Base-by-base conservation (phyloP, 2,888 invertebrate species). In the Tachina grossa region DNA sequence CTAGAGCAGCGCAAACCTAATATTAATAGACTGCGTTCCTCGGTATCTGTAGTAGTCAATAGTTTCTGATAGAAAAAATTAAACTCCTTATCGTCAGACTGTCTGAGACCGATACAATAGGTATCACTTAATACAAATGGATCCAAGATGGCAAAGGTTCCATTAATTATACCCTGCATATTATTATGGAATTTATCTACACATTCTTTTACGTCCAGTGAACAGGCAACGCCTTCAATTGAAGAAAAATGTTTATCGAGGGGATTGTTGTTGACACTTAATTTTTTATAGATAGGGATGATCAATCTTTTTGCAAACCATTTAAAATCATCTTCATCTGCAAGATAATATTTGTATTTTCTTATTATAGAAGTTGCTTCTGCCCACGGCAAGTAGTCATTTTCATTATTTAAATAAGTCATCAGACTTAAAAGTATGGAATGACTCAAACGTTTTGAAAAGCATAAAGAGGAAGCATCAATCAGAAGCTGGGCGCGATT, bases 401-500 rank as follows among this genome's bases (percentile, higher is more conserved):
- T 89, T 85, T 92, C 92, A 13, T 88, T 88, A 6, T 89, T 88
- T 61, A 92, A 82, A 72, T 92, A 92, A 19, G 88, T 89, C 65
- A 92, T 78, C 85, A 92, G 85, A 11, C 88, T 78, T 22, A 92
- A 81, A 5, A 92, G 83, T 4, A 88, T 88, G 3, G 83, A 68
- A 63, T 92, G 90, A 2, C 87, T 59, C 43, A 91, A 81, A 0
- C 89, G 89, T 0, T 86, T 87, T 13, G 89, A 89, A 9, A 88
- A 88, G 39, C 83, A 88, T 2, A 92, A 89, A 2, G 87, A 87
- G 59, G 90, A 94, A 0, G 96, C 95, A 90, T 99, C 98, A 87
- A 97, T 96, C 11, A 99, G 93, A 57, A 98, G 93, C 90, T 98
- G 97, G 0, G 97, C 97, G 57, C 98, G 94, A 90, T 97, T 97